Percentiles rank a stretch among this genome's conserved stretches.
Conservation (phyloP, 2,888 invertebrate species). For the Axea sp. region DNA sequence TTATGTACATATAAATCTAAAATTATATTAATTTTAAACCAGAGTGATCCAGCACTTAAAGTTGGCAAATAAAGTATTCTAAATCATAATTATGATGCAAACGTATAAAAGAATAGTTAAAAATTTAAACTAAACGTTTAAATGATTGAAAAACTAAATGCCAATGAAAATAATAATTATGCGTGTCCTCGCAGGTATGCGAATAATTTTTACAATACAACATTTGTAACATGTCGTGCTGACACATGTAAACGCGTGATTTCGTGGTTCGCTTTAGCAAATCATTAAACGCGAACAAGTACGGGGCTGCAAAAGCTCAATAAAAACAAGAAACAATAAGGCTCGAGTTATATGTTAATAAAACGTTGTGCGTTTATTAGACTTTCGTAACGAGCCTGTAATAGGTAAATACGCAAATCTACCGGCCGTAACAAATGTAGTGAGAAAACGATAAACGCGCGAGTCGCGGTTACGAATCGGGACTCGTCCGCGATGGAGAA, state of each 20-base stretch:
- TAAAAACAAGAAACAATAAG: slow-evolving; percentile 44
- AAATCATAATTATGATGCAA: no score
- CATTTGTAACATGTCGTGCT: no score
- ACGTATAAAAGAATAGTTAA: no score
- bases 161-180: no score
- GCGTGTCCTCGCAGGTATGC: no score
- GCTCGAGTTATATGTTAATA: slow-evolving; percentile 43
- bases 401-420: slow-evolving; percentile 53
- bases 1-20: no score
- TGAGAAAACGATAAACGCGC: slow-evolving; percentile 53
- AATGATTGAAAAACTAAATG: no score
- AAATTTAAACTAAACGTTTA: no score
- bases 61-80: no score
- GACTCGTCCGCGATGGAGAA: slow-evolving; percentile 21
- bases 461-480: slow-evolving; percentile 18
- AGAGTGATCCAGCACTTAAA: no score
- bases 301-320: slow-evolving; percentile 8
- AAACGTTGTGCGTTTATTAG: slow-evolving; percentile 48
- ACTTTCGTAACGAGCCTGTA: slow-evolving; percentile 45
- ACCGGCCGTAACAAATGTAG: slow-evolving; percentile 46
- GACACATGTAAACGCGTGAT: slow-evolving; percentile 10
- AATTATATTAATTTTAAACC: no score
- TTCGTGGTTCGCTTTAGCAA: slow-evolving; percentile 8
- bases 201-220: no score
- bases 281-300: slow-evolving; percentile 29